Percentiles rank a stretch among this genome's conserved stretches.
phyloP scores from a whole-genome alignment of 1,140 invertebrate genomes.

The Macrocentrus cingulum region DNA sequence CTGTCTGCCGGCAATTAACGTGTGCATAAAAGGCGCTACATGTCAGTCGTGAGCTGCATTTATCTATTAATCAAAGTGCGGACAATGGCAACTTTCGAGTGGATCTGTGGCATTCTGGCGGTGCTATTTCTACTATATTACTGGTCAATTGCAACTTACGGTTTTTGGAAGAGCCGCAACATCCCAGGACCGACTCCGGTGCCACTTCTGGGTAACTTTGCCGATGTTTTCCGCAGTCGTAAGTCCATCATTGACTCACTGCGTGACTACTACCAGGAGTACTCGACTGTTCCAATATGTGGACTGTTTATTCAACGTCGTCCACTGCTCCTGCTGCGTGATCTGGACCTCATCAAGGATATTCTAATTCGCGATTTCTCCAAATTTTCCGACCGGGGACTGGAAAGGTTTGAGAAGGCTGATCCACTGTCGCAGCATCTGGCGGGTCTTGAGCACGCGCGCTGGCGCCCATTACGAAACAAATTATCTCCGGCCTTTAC shows the following conservation, averaged over 20 bases:
- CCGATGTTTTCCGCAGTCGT: conserved; percentile 21
- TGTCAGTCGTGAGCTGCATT: too few relatives aligned
- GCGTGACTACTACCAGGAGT: conserved; percentile 28
- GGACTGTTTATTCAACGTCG: conserved; percentile 45
- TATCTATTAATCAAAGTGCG: too few relatives aligned
- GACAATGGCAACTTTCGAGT: too few relatives aligned
- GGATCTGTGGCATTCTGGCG: too few relatives aligned
- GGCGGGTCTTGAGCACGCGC: not conserved
- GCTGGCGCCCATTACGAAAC: too few relatives aligned
- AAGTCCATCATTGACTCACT: conserved; percentile 27
- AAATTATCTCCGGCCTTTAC: too few relatives aligned
- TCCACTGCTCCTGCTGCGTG: conserved; percentile 58
- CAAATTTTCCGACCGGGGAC: conserved; percentile 56
- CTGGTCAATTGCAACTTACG: too few relatives aligned
- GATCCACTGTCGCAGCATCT: conserved; percentile 50
- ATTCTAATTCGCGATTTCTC: too few relatives aligned
- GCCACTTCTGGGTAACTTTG: conserved; percentile 45
- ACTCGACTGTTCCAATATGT: conserved; percentile 29
- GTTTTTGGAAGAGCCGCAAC: conserved; percentile 44
- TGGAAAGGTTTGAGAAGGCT: conserved; percentile 52
- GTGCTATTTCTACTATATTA: too few relatives aligned
- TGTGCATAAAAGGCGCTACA: too few relatives aligned
- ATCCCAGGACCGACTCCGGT: conserved; percentile 47
- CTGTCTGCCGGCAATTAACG: too few relatives aligned
- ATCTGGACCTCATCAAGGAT: too few relatives aligned